Evolutionary conservation across 2,797 vertebrate species (phyloP).

Genomic region (Gymnocypris eckloni): DNA sequence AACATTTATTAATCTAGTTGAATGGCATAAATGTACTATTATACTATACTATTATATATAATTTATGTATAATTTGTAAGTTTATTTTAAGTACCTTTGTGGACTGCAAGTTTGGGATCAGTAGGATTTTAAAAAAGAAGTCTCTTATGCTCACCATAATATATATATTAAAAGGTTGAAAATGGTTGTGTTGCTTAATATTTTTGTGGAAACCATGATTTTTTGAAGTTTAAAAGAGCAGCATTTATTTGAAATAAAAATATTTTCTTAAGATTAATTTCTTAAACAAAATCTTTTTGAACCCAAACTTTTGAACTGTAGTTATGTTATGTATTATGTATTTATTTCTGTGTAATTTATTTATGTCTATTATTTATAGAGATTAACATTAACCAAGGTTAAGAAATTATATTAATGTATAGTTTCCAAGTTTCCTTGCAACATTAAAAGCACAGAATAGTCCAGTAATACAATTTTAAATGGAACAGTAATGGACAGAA

Average conservation of each 20-base stretch:
- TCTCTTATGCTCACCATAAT: background rate
- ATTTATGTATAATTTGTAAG: background rate
- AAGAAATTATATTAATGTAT: background rate
- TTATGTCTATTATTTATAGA: background rate
- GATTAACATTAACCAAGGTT: background rate
- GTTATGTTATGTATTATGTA: background rate
- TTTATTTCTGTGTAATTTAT: background rate
- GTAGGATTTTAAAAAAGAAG: background rate
- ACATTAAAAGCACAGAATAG: background rate
- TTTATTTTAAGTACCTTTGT: background rate
- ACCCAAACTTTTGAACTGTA: background rate
- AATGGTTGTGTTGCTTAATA: background rate
- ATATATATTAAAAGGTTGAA: too few relatives aligned
- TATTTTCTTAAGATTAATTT: background rate
- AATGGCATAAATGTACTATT: background rate
- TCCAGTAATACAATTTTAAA: constrained; percentile 22
- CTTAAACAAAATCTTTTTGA: background rate
- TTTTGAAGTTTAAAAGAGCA: background rate
- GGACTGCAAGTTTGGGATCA: background rate
- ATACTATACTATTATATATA: background rate
- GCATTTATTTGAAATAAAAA: background rate
- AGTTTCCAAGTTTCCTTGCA: background rate
- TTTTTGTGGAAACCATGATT: background rate
- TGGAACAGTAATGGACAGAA: constrained; percentile 30
- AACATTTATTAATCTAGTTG: background rate